Evolutionary conservation across 1,140 invertebrate species (phyloP).

Genomic region (Diorhabda carinulata): DNA sequence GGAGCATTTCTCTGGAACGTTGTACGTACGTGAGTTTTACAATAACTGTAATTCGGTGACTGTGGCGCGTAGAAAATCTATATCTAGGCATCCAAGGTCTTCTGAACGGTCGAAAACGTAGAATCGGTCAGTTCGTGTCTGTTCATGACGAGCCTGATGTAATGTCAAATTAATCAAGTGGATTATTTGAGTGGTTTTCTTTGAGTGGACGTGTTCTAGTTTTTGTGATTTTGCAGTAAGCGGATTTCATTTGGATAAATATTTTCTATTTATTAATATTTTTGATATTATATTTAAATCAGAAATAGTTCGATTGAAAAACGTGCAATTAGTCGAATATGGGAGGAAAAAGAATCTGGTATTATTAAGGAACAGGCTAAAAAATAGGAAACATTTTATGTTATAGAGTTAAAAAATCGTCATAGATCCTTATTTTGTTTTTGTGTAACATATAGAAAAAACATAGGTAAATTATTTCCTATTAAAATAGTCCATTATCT

Average conservation of each 20-base stretch:
- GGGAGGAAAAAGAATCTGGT: neutral
- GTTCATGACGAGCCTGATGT: too few relatives aligned
- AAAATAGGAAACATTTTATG: too few relatives aligned
- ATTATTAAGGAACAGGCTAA: neutral
- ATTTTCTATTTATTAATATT: neutral
- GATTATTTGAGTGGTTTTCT: too few relatives aligned
- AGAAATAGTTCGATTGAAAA: neutral
- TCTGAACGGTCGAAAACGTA: too few relatives aligned
- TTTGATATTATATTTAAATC: neutral
- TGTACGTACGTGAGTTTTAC: too few relatives aligned
- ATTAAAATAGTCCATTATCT: constrained; percentile 1
- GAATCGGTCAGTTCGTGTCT: too few relatives aligned
- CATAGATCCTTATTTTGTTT: neutral
- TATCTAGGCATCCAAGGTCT: too few relatives aligned
- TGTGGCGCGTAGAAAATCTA: too few relatives aligned
- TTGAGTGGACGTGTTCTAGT: neutral
- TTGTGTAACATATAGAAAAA: constrained; percentile 6
- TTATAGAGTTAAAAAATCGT: neutral
- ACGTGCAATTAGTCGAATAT: neutral
- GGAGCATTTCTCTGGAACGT: too few relatives aligned
- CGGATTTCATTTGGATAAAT: neutral
- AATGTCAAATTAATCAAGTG: too few relatives aligned
- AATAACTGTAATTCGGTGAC: too few relatives aligned
- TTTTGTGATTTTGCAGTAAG: neutral
- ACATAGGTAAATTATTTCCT: constrained; percentile 2